Evolutionary conservation across 2,888 invertebrate species (phyloP).

Genomic region (Trissonchulus sp.): DNA sequence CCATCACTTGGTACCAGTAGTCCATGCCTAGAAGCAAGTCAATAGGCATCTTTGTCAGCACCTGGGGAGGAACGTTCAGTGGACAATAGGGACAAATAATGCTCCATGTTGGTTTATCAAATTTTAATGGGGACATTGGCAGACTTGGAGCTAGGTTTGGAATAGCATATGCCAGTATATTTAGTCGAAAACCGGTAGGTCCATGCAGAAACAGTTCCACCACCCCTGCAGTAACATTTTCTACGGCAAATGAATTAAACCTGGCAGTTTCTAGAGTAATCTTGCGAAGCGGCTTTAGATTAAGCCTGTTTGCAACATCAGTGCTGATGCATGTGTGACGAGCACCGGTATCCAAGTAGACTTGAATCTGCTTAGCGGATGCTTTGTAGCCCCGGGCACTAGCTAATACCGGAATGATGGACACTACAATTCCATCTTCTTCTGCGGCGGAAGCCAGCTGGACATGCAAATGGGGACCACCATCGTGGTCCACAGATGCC

Average conservation of each 20-base stretch:
- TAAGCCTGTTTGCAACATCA: background rate
- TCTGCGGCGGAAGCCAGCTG: too few relatives aligned
- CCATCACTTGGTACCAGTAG: background rate
- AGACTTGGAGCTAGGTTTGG: background rate
- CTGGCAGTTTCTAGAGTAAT: background rate
- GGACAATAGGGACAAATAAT: background rate
- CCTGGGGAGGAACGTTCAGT: background rate
- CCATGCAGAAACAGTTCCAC: background rate
- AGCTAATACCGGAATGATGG: too few relatives aligned
- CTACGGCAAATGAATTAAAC: background rate
- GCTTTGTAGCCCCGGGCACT: too few relatives aligned
- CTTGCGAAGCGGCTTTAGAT: background rate
- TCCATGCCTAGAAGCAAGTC: background rate
- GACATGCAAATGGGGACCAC: too few relatives aligned
- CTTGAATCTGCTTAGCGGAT: too few relatives aligned
- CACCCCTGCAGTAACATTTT: background rate
- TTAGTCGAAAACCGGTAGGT: background rate
- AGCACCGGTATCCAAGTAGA: slow-evolving; percentile 1
- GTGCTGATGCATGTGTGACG: background rate
- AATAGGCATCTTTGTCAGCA: background rate
- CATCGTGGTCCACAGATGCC: too few relatives aligned
- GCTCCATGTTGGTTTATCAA: background rate
- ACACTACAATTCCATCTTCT: too few relatives aligned
- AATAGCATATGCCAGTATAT: background rate
- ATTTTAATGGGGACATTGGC: background rate